A percentile compares a stretch with the other conserved stretches of the same genome.
These are phyloP conservation scores for Cepaea nemoralis DNA, from an alignment of 1,140 invertebrate genomes.

Conservation along the genomic window DNA sequence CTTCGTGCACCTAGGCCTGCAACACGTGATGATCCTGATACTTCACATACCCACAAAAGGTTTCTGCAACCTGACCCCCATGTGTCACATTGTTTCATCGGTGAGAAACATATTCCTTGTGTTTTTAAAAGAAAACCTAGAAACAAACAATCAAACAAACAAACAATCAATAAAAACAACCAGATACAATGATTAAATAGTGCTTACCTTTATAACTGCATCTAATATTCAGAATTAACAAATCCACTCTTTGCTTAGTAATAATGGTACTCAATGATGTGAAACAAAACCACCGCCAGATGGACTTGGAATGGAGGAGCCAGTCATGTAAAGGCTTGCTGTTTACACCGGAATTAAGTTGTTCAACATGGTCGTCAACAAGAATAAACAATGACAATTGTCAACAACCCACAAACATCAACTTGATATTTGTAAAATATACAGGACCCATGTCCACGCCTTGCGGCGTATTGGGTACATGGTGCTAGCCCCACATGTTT, in stretches of 20 bases:
- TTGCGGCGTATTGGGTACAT: no score
- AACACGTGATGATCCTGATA: no score
- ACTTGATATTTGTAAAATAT: background rate
- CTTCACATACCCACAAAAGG: no score
- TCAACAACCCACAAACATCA: background rate
- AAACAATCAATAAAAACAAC: background rate
- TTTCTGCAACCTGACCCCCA: no score
- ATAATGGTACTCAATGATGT: background rate
- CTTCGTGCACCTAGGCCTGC: no score
- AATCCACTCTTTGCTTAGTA: background rate
- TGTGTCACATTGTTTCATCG: no score
- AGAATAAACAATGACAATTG: background rate
- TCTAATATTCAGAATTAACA: background rate
- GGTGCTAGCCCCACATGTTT: no score
- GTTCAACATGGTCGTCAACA: background rate
- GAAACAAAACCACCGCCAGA: background rate
- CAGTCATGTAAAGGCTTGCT: background rate
- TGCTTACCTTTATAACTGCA: slow-evolving; percentile 3
- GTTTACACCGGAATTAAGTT: background rate
- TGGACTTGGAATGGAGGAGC: background rate
- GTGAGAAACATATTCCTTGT: no score
- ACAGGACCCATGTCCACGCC: no score
- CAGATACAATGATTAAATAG: background rate
- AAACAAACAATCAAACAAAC: no score
- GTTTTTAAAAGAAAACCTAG: no score